Percentiles rank a stretch among this genome's conserved stretches.
These are phyloP conservation scores for Rugalucina vietnamica DNA, from an alignment of 2,888 invertebrate genomes.

Conservation along the genomic window DNA sequence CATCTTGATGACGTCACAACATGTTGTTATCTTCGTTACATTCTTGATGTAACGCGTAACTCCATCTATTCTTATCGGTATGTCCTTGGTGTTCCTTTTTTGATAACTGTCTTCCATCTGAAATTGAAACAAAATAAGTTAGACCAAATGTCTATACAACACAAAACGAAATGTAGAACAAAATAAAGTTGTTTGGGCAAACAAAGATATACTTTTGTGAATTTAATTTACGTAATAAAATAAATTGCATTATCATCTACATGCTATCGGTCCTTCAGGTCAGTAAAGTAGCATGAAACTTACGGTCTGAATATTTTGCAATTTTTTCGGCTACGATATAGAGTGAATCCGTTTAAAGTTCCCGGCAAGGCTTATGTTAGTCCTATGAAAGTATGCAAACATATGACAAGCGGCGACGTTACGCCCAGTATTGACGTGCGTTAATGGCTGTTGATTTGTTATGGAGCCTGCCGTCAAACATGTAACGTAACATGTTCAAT, in stretches of 20 bases:
- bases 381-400: not conserved
- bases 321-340: too few species aligned
- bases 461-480: not conserved
- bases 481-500: not conserved
- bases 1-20: slow-evolving; percentile 62
- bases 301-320: too few species aligned
- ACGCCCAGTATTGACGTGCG: not conserved
- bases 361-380: not conserved
- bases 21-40: slow-evolving; percentile 57
- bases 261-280: too few species aligned
- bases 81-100: slow-evolving; percentile 29
- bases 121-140: slow-evolving; percentile 14
- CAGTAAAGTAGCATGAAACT: too few species aligned
- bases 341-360: not conserved
- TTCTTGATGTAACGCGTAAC: slow-evolving; percentile 47
- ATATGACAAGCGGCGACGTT: not conserved
- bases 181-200: not conserved
- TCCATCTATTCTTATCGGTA: slow-evolving; percentile 47
- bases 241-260: too few species aligned
- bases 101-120: slow-evolving; percentile 43
- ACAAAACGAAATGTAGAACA: not conserved
- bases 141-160: not conserved
- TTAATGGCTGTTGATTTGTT: not conserved
- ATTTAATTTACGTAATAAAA: too few species aligned
- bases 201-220: not conserved